These are phyloP conservation scores for Atta cephalotes DNA, from an alignment of 1,140 invertebrate genomes.

Conservation along the genomic window DNA sequence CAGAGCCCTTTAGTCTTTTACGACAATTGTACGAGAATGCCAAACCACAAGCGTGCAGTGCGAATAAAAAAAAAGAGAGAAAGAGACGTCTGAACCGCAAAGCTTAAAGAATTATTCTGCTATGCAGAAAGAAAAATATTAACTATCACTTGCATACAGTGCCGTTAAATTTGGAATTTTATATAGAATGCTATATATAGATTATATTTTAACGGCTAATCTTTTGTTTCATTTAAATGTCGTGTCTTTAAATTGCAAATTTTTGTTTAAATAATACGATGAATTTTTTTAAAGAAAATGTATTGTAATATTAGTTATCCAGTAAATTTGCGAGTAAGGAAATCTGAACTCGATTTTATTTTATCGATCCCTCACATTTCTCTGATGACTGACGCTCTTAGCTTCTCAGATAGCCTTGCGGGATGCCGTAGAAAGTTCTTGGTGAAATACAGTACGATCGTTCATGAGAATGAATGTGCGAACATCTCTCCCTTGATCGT, in stretches of 20 bases:
- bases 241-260: neutral
- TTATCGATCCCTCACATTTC: neutral
- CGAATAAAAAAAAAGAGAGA: slow-evolving; percentile 15
- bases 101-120: neutral
- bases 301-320: neutral
- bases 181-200: too few species aligned
- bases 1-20: slow-evolving; percentile 58
- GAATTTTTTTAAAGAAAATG: neutral
- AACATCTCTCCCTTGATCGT: neutral
- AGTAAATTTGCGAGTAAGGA: neutral
- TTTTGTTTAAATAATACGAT: neutral
- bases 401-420: slow-evolving; percentile 34
- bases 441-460: neutral
- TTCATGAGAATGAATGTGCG: slow-evolving; percentile 1
- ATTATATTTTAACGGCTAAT: neutral
- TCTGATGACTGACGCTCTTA: slow-evolving; percentile 1
- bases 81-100: neutral
- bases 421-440: slow-evolving; percentile 66
- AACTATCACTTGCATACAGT: neutral
- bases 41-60: slow-evolving; percentile 9
- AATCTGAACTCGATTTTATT: slow-evolving; percentile 20
- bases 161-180: neutral
- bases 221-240: neutral
- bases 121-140: neutral
- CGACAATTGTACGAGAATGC: slow-evolving; percentile 56